A percentile compares a stretch with the other conserved stretches of the same genome.
phyloP scores from a whole-genome alignment of 2,797 vertebrate species.

The Ceryle rudis region DNA sequence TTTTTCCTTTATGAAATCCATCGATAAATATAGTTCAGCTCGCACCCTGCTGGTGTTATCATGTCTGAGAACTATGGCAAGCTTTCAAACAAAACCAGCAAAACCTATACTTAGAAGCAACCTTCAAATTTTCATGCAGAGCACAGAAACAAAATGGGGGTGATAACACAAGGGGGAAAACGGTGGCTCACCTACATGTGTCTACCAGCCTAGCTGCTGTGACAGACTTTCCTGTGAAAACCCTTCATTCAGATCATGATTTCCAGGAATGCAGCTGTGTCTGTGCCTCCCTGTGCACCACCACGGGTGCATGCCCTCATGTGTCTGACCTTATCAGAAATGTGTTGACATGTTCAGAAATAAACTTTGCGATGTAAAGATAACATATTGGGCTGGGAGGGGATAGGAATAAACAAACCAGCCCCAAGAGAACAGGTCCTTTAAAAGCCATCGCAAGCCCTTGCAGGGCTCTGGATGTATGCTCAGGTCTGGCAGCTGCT shows the following conservation, averaged over 20 bases:
- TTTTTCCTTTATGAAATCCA: conserved; percentile 66
- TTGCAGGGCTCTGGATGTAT: background rate
- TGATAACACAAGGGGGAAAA: conserved; percentile 13
- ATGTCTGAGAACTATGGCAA: conserved; percentile 37
- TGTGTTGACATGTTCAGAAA: conserved; percentile 79
- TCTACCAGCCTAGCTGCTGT: background rate
- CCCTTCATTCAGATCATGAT: background rate
- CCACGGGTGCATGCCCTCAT: conserved; percentile 7
- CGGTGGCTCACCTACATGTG: background rate
- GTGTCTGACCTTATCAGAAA: conserved; percentile 78
- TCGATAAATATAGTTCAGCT: conserved; percentile 70
- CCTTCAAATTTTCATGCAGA: conserved; percentile 7
- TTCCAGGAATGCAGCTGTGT: conserved; percentile 45
- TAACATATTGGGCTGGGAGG: conserved; percentile 46
- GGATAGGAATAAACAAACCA: conserved; percentile 50
- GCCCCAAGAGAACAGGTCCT: conserved; percentile 27
- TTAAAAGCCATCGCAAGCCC: conserved; percentile 39
- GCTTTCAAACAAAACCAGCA: conserved; percentile 46
- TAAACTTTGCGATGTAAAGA: conserved; percentile 72
- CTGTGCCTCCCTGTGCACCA: background rate
- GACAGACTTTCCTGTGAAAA: conserved; percentile 30
- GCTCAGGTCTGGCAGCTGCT: background rate
- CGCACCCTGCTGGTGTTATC: conserved; percentile 44
- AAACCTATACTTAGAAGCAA: conserved; percentile 48
- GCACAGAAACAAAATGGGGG: background rate